Evolutionary conservation across 2,113 vertebrate species (phyloP), one percentile per base, ranked within the genome.

Genomic region (Sakesphorus luctuosus): DNA sequence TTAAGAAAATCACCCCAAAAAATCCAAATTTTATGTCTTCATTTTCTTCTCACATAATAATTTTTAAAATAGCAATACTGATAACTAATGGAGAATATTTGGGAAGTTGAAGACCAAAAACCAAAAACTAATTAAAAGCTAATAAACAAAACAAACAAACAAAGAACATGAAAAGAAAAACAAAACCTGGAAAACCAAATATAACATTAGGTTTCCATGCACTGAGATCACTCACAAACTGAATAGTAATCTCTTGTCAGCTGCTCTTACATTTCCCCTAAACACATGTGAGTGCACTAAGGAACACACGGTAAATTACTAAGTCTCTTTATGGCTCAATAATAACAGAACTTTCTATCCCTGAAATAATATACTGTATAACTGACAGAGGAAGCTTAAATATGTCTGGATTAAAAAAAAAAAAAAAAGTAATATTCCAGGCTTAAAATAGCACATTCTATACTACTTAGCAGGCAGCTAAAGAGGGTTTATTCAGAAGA

Each of bases 401-500:
- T 87, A 88, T 87, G 90, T 97, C 94, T 94, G 90, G 90, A 93
- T 94, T 89, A 91, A 90, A 83, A 94, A 85, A 77, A 96, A 96
- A 92, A 75, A 94, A 92, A 91, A 87, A 89, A 84, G 83, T 96
- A 97, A 95, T 94, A 94, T 59, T 58, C 12, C 58, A 65, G 93
- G 97, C 97, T 97, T 97, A 97, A 96, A 78, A 94, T 67, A 87
- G 49, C 36, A 84, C 93, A 94, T 89, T 84, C 35, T 77, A 83
- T 84, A 91, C 89, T 88, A 89, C 95, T 97, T 96, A 98, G 75
- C 88, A 85, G 95, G 86, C 89, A 91, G 95, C 95, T 97, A 97
- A 98, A 95, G 96, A 97, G 93, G 98, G 97, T 96, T 98, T 98
- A 98, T 90, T 85, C 93, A 92, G 71, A 96, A 96, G 98, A 98